Evolutionary conservation across 2,113 vertebrate genomes (phyloP).

Genomic region (Bostrychus sinensis): DNA sequence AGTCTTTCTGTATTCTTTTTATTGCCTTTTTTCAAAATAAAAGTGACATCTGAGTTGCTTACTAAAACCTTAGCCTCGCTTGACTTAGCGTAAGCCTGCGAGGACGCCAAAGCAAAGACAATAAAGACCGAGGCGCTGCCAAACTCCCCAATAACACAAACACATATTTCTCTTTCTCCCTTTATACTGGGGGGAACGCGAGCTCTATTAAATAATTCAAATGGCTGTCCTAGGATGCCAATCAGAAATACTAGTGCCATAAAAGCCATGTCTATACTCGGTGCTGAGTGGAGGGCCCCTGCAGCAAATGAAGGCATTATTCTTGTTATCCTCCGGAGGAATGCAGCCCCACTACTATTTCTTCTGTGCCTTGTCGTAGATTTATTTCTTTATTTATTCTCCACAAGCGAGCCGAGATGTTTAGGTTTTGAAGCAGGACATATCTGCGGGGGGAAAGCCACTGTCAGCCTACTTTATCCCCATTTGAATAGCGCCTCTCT

Average conservation of each 20-base stretch:
- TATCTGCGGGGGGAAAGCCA: slow-evolving; percentile 58
- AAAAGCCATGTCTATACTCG: slow-evolving; percentile 78
- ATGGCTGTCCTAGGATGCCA: slow-evolving; percentile 79
- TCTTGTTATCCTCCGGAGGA: slow-evolving; percentile 79
- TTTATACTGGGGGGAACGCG: slow-evolving; percentile 54
- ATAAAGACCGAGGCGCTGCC: slow-evolving; percentile 36
- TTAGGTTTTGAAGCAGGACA: slow-evolving; percentile 73
- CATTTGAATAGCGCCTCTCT: slow-evolving; percentile 71
- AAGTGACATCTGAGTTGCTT: slow-evolving; percentile 32
- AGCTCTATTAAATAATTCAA: slow-evolving; percentile 83
- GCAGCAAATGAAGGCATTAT: slow-evolving; percentile 82
- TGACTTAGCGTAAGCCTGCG: slow-evolving; percentile 45
- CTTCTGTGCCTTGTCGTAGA: slow-evolving; percentile 59
- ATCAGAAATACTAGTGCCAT: slow-evolving; percentile 84
- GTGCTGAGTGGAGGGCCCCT: slow-evolving; percentile 65
- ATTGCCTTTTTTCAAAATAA: slow-evolving; percentile 7
- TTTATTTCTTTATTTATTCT: slow-evolving; percentile 79
- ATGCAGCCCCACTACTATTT: slow-evolving; percentile 67
- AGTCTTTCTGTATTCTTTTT: neutral
- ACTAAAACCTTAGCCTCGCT: slow-evolving; percentile 42
- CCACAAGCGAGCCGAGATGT: slow-evolving; percentile 59
- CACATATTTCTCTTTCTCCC: slow-evolving; percentile 53
- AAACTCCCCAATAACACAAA: slow-evolving; percentile 52
- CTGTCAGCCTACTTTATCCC: slow-evolving; percentile 75
- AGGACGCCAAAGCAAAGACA: slow-evolving; percentile 52